These are phyloP conservation scores for Caenorhabditis uteleia DNA, from an alignment of 2,888 invertebrate species.

Conservation along the genomic window DNA sequence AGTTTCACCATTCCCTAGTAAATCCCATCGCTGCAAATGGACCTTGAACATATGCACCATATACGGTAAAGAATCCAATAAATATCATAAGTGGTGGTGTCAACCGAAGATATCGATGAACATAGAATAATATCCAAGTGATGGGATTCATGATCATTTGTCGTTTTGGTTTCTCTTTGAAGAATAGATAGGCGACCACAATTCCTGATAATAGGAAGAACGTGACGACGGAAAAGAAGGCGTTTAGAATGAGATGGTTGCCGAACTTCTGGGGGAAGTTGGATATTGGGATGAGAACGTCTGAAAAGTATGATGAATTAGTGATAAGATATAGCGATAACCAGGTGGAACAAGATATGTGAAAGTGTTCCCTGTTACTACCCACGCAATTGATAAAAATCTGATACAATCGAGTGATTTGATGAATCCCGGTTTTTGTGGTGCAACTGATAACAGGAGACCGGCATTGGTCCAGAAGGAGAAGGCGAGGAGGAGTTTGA, in stretches of 20 bases:
- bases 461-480: too few relatives aligned
- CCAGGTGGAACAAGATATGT: too few relatives aligned
- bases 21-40: slow-evolving; percentile 13
- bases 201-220: slow-evolving; percentile 61
- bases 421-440: too few relatives aligned
- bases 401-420: too few relatives aligned
- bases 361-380: too few relatives aligned
- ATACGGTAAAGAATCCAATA: slow-evolving; percentile 34
- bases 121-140: slow-evolving; percentile 56
- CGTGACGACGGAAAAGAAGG: slow-evolving; percentile 54
- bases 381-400: too few relatives aligned
- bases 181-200: slow-evolving; percentile 51
- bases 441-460: too few relatives aligned
- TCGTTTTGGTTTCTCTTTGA: slow-evolving; percentile 18
- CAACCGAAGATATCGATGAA: slow-evolving; percentile 49
- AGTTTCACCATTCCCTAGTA: slow-evolving; percentile 9
- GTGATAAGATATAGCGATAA: too few relatives aligned
- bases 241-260: slow-evolving; percentile 33
- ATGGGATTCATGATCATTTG: slow-evolving; percentile 18
- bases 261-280: slow-evolving; percentile 8
- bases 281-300: slow-evolving; percentile 5
- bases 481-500: too few relatives aligned
- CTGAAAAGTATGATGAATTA: too few relatives aligned
- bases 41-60: slow-evolving; percentile 21
- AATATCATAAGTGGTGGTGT: slow-evolving; percentile 39